Conservation (phyloP, 23 tunicate genomes). For the Styela plicata region DNA sequence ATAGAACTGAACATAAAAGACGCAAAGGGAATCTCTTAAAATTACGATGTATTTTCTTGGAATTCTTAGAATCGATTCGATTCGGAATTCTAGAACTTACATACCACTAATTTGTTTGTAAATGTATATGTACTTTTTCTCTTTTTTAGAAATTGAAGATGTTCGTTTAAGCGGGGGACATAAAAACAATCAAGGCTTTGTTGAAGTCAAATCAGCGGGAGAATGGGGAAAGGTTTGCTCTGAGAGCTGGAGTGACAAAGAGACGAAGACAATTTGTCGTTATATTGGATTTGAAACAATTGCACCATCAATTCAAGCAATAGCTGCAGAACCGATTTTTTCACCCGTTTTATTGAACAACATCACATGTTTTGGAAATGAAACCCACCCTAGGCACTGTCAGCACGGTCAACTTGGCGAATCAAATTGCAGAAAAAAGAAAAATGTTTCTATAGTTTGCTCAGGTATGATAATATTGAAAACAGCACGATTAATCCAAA, state of each 20-base stretch:
- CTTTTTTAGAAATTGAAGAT: background rate
- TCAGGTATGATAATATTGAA: background rate
- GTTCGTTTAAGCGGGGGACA: background rate
- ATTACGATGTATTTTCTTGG: too few species aligned
- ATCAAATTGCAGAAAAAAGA: background rate
- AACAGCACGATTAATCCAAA: too few species aligned
- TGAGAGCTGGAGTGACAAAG: background rate
- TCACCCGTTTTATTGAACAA: background rate
- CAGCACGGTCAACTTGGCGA: background rate
- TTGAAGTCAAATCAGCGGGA: background rate
- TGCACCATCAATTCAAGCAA: background rate
- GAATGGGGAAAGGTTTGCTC: background rate
- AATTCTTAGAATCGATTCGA: too few species aligned
- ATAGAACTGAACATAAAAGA: too few species aligned
- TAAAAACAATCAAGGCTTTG: background rate
- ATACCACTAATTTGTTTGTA: too few species aligned
- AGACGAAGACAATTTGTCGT: background rate
- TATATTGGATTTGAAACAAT: background rate
- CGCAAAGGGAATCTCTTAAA: too few species aligned
- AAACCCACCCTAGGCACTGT: background rate
- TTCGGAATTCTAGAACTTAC: too few species aligned
- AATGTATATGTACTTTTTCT: too few species aligned
- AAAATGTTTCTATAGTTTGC: background rate
- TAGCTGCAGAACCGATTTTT: background rate
- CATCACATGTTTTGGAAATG: background rate